A percentile compares a stretch with the other conserved stretches of the same genome.
phyloP scores from a whole-genome alignment of 2,113 vertebrate genomes.

The Bubo scandiacus region DNA sequence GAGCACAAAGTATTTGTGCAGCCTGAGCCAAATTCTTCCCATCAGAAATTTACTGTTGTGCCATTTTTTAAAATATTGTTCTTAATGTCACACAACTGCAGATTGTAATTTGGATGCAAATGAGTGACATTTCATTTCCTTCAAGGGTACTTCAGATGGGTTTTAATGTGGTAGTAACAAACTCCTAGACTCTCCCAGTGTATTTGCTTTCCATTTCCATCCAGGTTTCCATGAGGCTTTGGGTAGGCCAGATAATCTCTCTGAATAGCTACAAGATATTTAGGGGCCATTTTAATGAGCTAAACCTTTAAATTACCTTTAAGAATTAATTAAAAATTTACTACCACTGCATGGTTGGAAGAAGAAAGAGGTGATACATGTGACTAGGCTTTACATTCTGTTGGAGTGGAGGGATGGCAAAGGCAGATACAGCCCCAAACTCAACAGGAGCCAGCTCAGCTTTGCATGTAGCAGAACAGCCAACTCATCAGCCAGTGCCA shows the following conservation, averaged over 20 bases:
- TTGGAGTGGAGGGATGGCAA: not conserved
- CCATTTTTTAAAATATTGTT: not conserved
- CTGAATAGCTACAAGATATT: not conserved
- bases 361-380: not conserved
- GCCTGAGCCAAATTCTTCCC: not conserved
- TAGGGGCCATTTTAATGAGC: not conserved
- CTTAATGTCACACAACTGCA: not conserved
- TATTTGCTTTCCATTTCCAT: not conserved
- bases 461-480: not conserved
- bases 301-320: not conserved
- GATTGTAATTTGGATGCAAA: not conserved
- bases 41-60: not conserved
- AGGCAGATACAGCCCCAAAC: not conserved
- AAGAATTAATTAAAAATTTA: not conserved
- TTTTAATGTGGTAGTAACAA: not conserved
- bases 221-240: not conserved
- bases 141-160: not conserved
- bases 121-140: not conserved
- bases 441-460: not conserved
- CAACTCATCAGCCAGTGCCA: not conserved
- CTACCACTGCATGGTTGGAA: not conserved
- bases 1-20: not conserved
- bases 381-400: not conserved
- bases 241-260: not conserved
- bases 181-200: not conserved